A percentile compares a stretch with the other conserved stretches of the same genome.
Evolutionary conservation across 2,888 invertebrate genomes (phyloP).

Genomic region (Siphlonurus alternatus): DNA sequence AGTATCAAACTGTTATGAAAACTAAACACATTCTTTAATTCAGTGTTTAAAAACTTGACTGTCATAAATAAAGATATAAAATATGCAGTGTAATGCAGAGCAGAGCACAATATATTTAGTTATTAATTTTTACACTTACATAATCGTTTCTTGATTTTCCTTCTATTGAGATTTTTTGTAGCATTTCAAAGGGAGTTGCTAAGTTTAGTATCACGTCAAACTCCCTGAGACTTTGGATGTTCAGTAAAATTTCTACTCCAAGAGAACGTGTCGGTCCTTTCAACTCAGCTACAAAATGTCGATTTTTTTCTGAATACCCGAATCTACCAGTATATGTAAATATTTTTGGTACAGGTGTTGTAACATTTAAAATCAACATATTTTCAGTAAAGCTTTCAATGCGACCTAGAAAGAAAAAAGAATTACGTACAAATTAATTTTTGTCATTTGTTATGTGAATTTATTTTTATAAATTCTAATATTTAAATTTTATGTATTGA

Average conservation of each 20-base stretch:
- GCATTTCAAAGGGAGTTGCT: constrained; percentile 53
- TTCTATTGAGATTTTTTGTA: constrained; percentile 45
- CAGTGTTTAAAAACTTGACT: no score
- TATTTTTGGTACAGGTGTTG: constrained; percentile 52
- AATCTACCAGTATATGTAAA: constrained; percentile 46
- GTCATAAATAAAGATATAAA: no score
- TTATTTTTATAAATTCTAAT: no score
- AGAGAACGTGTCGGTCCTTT: constrained; percentile 48
- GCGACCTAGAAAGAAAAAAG: constrained; percentile 33
- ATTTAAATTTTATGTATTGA: no score
- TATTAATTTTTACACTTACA: no score
- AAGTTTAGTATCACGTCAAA: constrained; percentile 58
- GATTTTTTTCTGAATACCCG: constrained; percentile 50
- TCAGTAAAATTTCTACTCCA: constrained; percentile 47
- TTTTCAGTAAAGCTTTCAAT: constrained; percentile 55
- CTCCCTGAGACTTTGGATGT: constrained; percentile 35
- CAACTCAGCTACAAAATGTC: constrained; percentile 56
- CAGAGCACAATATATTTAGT: no score
- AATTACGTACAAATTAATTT: no score
- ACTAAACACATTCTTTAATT: no score
- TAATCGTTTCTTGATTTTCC: constrained; percentile 50
- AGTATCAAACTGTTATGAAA: no score
- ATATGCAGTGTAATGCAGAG: no score
- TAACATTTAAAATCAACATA: constrained; percentile 55
- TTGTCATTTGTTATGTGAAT: no score